Evolutionary conservation across 2,888 invertebrate genomes (phyloP).

Genomic region (Thecophora atra): DNA sequence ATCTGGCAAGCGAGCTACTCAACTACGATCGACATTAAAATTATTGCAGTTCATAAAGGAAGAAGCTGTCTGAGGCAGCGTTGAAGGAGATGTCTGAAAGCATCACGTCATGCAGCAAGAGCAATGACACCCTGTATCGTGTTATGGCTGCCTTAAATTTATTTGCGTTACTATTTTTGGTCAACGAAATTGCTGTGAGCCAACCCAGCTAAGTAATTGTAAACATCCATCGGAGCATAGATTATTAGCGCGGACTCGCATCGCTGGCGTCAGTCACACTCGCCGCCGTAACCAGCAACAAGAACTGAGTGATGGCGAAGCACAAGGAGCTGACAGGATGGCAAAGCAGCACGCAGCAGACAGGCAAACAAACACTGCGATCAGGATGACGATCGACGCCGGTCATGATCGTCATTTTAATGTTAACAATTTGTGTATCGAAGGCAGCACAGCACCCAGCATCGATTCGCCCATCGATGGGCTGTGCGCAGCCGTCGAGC

Average conservation of each 20-base stretch:
- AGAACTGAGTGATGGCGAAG: not conserved
- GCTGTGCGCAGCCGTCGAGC: constrained; percentile 15
- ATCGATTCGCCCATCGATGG: constrained; percentile 7
- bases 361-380: not conserved
- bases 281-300: constrained; percentile 12
- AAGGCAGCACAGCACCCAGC: not conserved
- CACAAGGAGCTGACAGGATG: constrained; percentile 2
- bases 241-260: not conserved
- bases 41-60: constrained; percentile 34
- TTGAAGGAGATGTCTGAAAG: constrained; percentile 1
- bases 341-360: constrained; percentile 1
- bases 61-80: not conserved
- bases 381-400: not conserved
- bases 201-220: constrained; percentile 28
- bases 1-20: constrained; percentile 35
- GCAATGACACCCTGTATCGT: constrained; percentile 19
- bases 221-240: constrained; percentile 15
- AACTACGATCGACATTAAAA: constrained; percentile 38
- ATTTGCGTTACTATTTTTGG: constrained; percentile 28
- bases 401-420: constrained; percentile 40
- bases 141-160: constrained; percentile 10
- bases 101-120: not conserved
- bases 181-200: constrained; percentile 15
- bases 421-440: constrained; percentile 40
- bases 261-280: constrained; percentile 22